Evolutionary conservation across 2,888 invertebrate species (phyloP).

Genomic region (Metalampra italica): DNA sequence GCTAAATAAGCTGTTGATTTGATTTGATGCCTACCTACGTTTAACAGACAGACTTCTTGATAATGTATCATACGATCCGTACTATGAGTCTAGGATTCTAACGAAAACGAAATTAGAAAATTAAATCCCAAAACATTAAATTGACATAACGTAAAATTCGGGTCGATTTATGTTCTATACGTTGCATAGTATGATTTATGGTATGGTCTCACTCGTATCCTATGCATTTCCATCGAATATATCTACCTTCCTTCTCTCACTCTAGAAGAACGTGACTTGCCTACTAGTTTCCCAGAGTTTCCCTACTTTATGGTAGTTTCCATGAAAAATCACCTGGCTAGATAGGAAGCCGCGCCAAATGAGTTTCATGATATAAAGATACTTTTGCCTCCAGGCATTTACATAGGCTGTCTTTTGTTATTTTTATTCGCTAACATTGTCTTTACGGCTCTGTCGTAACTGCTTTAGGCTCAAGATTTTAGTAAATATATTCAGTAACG

Average conservation of each 20-base stretch:
- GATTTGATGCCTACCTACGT: no score
- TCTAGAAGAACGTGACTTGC: constrained; percentile 50
- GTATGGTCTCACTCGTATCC: constrained; percentile 22
- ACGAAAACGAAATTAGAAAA: not conserved
- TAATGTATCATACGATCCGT: no score
- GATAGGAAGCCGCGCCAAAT: constrained; percentile 40
- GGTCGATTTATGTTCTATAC: no score
- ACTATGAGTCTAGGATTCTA: not conserved
- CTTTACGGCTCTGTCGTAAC: no score
- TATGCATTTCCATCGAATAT: not conserved
- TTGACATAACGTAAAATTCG: not conserved
- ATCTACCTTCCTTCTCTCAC: constrained; percentile 29
- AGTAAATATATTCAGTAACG: no score
- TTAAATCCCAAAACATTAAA: not conserved
- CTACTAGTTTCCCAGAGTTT: constrained; percentile 50
- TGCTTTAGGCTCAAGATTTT: no score
- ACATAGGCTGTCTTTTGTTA: no score
- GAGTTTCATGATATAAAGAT: constrained; percentile 32
- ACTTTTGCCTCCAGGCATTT: constrained; percentile 10
- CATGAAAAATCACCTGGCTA: constrained; percentile 65
- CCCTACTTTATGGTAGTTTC: constrained; percentile 57
- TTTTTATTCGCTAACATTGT: no score
- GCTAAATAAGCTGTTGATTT: no score
- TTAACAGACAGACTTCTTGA: no score
- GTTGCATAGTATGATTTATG: not conserved